A percentile compares a stretch with the other conserved stretches of the same genome.
Evolutionary conservation across 2,888 invertebrate species (phyloP).

Genomic region (Cheilosia urbana): DNA sequence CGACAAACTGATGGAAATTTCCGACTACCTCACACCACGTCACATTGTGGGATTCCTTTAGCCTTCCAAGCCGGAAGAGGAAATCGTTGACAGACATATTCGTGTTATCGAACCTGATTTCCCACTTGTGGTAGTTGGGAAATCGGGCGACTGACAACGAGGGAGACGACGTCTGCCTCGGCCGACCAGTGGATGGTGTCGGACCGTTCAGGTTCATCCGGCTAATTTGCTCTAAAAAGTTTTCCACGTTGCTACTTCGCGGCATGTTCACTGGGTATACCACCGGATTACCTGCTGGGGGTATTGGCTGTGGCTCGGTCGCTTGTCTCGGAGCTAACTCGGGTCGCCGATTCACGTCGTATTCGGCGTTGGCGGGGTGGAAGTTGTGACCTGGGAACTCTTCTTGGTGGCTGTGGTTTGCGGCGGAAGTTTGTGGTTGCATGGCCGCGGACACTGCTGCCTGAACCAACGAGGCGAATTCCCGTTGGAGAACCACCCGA

Average conservation of each 20-base stretch:
- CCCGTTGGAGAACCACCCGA: neutral
- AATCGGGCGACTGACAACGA: neutral
- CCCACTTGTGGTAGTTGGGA: conserved; percentile 6
- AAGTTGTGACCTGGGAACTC: neutral
- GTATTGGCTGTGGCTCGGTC: no score
- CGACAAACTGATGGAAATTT: neutral
- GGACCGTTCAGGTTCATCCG: no score
- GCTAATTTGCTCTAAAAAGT: no score
- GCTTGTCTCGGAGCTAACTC: neutral
- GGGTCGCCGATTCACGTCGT: neutral
- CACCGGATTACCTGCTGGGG: neutral
- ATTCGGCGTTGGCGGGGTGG: neutral
- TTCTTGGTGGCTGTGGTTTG: no score
- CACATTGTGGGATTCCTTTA: neutral
- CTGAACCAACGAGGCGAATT: neutral
- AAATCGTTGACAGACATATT: neutral
- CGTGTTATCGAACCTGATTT: neutral
- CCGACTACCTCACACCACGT: neutral
- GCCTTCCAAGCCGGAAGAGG: neutral
- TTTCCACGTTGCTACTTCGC: no score
- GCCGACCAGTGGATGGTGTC: neutral
- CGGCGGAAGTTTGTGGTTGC: no score
- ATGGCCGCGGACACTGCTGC: neutral
- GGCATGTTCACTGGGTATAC: conserved; percentile 3
- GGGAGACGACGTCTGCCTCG: neutral